Conservation (phyloP, 2,888 invertebrate species). For the Danaus chrysippus region DNA sequence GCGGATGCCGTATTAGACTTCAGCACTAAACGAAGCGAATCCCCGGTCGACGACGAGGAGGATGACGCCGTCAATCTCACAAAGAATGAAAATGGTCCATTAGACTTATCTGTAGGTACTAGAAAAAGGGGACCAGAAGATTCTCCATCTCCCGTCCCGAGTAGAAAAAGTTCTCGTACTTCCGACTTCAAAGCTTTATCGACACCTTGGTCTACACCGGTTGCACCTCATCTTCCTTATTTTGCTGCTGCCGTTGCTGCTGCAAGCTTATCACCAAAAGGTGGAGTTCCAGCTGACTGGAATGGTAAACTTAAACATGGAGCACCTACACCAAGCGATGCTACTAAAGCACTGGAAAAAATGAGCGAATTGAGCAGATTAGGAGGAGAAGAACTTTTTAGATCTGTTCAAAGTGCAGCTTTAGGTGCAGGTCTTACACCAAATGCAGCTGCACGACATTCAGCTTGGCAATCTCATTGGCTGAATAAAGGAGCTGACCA, state of each 20-base stretch:
- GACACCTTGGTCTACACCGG: constrained; percentile 88
- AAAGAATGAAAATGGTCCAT: constrained; percentile 85
- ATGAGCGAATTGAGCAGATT: constrained; percentile 94
- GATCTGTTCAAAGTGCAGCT: constrained; percentile 79
- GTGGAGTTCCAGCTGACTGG: constrained; percentile 82
- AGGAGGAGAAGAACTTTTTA: constrained; percentile 87
- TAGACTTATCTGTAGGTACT: constrained; percentile 88
- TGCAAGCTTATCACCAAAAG: constrained; percentile 86
- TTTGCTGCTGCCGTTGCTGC: constrained; percentile 89
- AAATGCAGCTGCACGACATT: constrained; percentile 85
- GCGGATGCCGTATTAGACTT: constrained; percentile 86
- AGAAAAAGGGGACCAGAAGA: constrained; percentile 85
- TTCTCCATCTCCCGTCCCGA: constrained; percentile 79
- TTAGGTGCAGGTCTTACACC: constrained; percentile 72
- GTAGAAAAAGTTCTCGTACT: constrained; percentile 82
- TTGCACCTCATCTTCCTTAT: constrained; percentile 88
- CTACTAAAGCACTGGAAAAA: constrained; percentile 92
- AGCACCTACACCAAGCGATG: constrained; percentile 85
- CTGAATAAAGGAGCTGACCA: constrained; percentile 96
- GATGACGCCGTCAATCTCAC: constrained; percentile 85
- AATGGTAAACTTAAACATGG: constrained; percentile 88
- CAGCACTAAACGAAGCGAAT: constrained; percentile 84
- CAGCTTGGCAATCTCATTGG: constrained; percentile 99
- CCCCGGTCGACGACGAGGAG: constrained; percentile 73
- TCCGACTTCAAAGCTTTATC: constrained; percentile 84